Base-by-base conservation (phyloP, 2,113 vertebrate genomes). In the Astur gentilis region DNA sequence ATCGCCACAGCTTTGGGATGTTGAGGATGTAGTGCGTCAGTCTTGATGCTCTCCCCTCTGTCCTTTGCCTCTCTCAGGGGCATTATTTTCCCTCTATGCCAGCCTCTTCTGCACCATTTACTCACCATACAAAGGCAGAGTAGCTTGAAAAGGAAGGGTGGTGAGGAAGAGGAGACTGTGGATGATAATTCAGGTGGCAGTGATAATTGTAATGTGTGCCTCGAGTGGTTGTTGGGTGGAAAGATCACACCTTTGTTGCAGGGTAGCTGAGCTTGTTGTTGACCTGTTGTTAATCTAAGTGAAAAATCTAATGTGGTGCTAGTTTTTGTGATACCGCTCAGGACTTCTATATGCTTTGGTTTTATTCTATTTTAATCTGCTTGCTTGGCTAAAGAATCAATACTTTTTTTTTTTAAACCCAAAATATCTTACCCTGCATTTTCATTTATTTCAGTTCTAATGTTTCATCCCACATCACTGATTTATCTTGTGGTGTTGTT, bases 171-270 rank as follows among this genome's bases (percentile, higher is more conserved):
- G 60, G 36, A 50, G n/a, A 8, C 11, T 8, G 22, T 29, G 58
- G 44, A 26, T 60, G n/a, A 10, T 55, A 14, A 11, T 50, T 23
- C 49, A 55, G 58, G 87, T 71, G 50, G 44, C 57, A 50, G 64
- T 58, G 52, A 25, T 78, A 44, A 38, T 18, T 45, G 13, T 27
- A 15, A 40, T 1, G 16, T 60, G 38, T 40, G 26, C 25, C 36
- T 79, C 0, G 2, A 52, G 45, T 1, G 1, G 31, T 61, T 60
- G 7, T 1, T 54, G 49, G 19, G 27, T 13, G 21, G 8, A 20
- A 54, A 10, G n/a, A 26, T 40, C 34, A 10, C 19, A 52, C 19
- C 23, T 66, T n/a, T 34, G 26, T n/a, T 32, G 22, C 18, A 10
- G 15, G 5, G 12, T 32, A 19, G 32, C 22, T 23, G 50, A 55